Evolutionary conservation across 1,140 invertebrate species (phyloP), one percentile per base, ranked within the genome.

Genomic region (Vanessa tameamea): DNA sequence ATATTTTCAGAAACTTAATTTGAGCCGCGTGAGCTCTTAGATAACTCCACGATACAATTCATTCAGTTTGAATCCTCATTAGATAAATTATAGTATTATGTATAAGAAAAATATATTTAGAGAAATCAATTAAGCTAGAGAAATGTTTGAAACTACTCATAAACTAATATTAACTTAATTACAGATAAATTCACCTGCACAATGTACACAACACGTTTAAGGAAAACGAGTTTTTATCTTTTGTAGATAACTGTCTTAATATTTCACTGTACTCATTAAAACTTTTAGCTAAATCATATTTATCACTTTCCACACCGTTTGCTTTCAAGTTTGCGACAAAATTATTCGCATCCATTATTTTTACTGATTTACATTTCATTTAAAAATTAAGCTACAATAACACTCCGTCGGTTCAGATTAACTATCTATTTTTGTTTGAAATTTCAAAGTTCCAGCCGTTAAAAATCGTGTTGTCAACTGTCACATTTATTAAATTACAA

Each of bases 151-250:
- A 31, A 31, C 26, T 31, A 63, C 26, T 14, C 12, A 13, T 55
- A 14, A 15, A 15, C 14, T 31, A 37, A 53, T 53, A 53, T 59
- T 59, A 61, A 47, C 59, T 26, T 16, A 67, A 51, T 69, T 47
- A 51, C 23, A 70, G 8, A n/a, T 15, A 67, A 67, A 77, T 13
- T 75, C 78, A 91, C 89, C 89, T 89, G 88, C 87, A 89, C 47
- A 91, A 68, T 70, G 83, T 85, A 76, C 88, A 90, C 11, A 91
- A 68, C 7, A 88, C 82, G 64, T 90, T 91, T 5, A 91, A 73
- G 11, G 86, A 82, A 55, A 91, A 88, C 2, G 79, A n/a, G 12
- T 76, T 79, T 63, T 73, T 82, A 47, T 90, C 89, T 53, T 87
- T 86, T 4, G 71, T n/a, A 9, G 77, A 15, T 69, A 90, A 83